These are phyloP conservation scores for Charadrius vociferus DNA, from an alignment of 2,113 vertebrate species.

Conservation along the genomic window DNA sequence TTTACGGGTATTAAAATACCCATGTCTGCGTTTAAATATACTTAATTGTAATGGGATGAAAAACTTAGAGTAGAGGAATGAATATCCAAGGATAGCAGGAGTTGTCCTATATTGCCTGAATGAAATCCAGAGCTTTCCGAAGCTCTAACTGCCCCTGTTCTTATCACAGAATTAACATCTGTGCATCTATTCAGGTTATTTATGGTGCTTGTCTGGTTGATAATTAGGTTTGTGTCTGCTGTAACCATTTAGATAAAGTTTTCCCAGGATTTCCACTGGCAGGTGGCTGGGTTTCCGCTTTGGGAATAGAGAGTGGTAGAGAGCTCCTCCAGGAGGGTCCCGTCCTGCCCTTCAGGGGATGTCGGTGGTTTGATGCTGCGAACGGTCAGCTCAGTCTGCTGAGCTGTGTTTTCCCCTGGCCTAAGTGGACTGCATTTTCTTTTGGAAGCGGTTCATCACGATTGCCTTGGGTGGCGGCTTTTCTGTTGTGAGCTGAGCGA, in stretches of 20 bases:
- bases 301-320: neutral
- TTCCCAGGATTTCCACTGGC: neutral
- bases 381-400: neutral
- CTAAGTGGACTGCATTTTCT: neutral
- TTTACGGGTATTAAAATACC: neutral
- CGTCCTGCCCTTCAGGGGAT: neutral
- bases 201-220: neutral
- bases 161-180: constrained; percentile 2
- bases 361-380: neutral
- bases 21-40: neutral
- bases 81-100: neutral
- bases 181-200: neutral
- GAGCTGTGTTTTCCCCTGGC: neutral
- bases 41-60: neutral
- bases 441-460: neutral
- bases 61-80: neutral
- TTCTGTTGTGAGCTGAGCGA: neutral
- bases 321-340: neutral
- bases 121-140: neutral
- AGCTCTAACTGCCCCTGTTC: neutral
- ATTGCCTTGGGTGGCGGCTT: neutral
- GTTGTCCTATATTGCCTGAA: neutral
- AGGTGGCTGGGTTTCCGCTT: neutral
- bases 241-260: neutral
- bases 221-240: neutral